A percentile compares a stretch with the other conserved stretches of the same genome.
phyloP scores from a whole-genome alignment of 1,140 invertebrate genomes.

The Sitophilus oryzae region DNA sequence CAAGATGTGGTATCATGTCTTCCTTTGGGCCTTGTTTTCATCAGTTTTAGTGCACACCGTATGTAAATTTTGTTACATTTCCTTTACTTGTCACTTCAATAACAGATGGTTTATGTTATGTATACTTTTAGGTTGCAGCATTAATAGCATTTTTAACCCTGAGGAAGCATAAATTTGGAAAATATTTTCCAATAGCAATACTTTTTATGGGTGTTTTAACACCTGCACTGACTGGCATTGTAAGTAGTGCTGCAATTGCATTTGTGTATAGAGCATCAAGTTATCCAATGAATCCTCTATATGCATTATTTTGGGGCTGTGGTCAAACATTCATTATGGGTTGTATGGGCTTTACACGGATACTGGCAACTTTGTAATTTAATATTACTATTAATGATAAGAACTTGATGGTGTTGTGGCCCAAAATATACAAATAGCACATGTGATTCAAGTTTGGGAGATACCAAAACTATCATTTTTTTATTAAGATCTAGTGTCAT shows the following conservation, averaged over 20 bases:
- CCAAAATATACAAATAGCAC: slow-evolving; percentile 7
- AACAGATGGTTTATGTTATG: background rate
- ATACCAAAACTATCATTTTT: slow-evolving; percentile 4
- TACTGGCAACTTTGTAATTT: slow-evolving; percentile 81
- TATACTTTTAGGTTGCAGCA: slow-evolving; percentile 61
- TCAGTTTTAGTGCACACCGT: slow-evolving; percentile 83
- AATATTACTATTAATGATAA: slow-evolving; percentile 10
- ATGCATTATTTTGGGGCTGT: slow-evolving; percentile 88
- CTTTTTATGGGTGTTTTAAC: slow-evolving; percentile 81
- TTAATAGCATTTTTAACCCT: slow-evolving; percentile 83
- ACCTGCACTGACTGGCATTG: slow-evolving; percentile 78
- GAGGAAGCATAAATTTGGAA: slow-evolving; percentile 87
- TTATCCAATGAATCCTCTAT: slow-evolving; percentile 80
- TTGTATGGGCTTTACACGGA: slow-evolving; percentile 85
- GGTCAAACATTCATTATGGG: slow-evolving; percentile 86
- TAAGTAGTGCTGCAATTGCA: slow-evolving; percentile 88
- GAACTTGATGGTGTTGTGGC: background rate
- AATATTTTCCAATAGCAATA: slow-evolving; percentile 84
- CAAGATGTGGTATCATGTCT: slow-evolving; percentile 96
- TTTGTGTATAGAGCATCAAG: slow-evolving; percentile 87
- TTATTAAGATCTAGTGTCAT: slow-evolving; percentile 1
- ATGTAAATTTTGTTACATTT: too few relatives aligned
- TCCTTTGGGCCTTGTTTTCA: slow-evolving; percentile 89
- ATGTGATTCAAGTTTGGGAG: slow-evolving; percentile 6
- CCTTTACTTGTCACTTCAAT: background rate